These are phyloP conservation scores for Acrocephalus kingi DNA, from an alignment of 2,113 vertebrate species.

Conservation along the genomic window DNA sequence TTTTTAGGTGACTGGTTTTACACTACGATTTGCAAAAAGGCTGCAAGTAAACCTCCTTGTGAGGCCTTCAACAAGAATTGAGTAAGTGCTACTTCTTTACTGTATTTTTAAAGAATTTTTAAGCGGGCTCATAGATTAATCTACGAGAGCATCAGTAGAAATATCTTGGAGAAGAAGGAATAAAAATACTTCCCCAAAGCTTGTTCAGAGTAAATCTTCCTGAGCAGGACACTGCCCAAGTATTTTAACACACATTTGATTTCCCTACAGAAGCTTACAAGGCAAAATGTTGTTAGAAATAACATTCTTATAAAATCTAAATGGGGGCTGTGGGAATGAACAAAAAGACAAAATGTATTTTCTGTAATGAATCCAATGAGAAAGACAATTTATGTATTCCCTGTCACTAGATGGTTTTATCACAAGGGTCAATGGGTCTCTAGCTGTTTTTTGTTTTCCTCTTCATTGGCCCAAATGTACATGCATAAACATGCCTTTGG, in stretches of 20 bases:
- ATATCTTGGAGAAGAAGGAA: neutral
- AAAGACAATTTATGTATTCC: neutral
- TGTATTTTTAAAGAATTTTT: neutral
- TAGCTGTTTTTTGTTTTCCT: neutral
- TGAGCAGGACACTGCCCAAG: neutral
- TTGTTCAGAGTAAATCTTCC: neutral
- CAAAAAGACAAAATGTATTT: neutral
- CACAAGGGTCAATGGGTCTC: neutral
- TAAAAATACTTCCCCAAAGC: neutral
- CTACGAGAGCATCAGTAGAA: neutral
- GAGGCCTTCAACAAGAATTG: constrained; percentile 73
- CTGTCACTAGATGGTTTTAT: neutral
- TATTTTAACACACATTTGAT: neutral
- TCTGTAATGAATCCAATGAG: neutral
- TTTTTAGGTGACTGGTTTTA: constrained; percentile 89
- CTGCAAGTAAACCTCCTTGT: constrained; percentile 91
- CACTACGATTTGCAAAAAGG: constrained; percentile 89
- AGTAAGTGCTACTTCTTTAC: constrained; percentile 75
- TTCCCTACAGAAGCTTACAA: neutral
- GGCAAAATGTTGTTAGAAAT: neutral
- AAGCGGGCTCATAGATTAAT: neutral
- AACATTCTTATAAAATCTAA: neutral
- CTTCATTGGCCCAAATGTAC: neutral
- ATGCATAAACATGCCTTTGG: neutral
- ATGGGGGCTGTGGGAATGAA: neutral